These are phyloP conservation scores for Neolamprologus devosi DNA, from an alignment of 2,113 vertebrate genomes.

Conservation along the genomic window DNA sequence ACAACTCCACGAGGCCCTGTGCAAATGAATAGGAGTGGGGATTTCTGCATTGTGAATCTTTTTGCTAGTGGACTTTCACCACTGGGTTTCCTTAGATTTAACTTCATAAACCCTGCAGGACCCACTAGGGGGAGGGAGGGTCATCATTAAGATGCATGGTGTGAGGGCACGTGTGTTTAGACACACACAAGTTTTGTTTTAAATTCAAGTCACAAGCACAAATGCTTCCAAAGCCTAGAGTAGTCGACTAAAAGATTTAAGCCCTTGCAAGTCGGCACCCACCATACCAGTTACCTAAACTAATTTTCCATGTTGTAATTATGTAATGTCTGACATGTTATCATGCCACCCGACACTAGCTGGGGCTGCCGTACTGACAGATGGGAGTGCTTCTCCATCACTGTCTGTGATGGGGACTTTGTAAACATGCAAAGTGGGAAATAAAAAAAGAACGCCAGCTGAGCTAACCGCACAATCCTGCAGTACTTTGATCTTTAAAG, in stretches of 20 bases:
- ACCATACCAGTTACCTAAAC: background rate
- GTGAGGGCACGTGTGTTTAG: background rate
- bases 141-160: slow-evolving; percentile 30
- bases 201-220: slow-evolving; percentile 23
- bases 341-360: background rate
- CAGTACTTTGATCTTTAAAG: background rate
- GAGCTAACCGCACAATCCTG: background rate
- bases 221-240: slow-evolving; percentile 3
- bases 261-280: background rate
- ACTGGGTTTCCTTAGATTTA: background rate
- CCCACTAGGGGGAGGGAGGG: background rate
- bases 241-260: background rate
- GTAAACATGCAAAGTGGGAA: background rate
- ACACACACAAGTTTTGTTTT: background rate
- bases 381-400: background rate
- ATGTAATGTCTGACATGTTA: background rate
- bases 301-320: background rate
- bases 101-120: slow-evolving; percentile 11
- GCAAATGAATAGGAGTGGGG: background rate
- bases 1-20: background rate
- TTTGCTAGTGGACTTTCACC: background rate
- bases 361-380: background rate
- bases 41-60: slow-evolving; percentile 3
- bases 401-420: background rate
- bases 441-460: background rate